Base-by-base conservation (phyloP, 2,797 vertebrate species). In the Centroberyx gerrardi region DNA sequence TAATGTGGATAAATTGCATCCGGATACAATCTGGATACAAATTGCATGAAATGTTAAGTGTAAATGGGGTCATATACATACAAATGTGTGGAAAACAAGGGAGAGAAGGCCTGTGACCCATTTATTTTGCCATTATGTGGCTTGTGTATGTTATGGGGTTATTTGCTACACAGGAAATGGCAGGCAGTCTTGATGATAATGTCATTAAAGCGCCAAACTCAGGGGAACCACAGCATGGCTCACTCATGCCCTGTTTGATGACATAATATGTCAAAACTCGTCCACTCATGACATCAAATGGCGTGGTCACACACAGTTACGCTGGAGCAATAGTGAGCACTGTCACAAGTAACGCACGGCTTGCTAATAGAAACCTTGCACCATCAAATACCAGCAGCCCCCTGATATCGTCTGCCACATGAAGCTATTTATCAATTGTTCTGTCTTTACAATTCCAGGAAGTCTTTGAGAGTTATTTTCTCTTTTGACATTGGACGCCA, bases 91-190 rank as follows among this genome's bases (percentile, higher is more conserved):
- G 40, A 55, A 55, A 70, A 80, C 59, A 68, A 42, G 74, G 55
- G 55, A 60, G 46, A 72, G 64, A 65, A 52, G 54, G 74, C 67
- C 62, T 84, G 29, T 85, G 86, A 89, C 81, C 89, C 85, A 88
- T 92, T 88, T 84, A 71, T 74, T 84, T 68, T 40, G 15, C 74
- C 87, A 78, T 90, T 88, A 91, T 79, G 71, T 54, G 68, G 74
- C 76, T 81, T 82, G 72, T 82, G 62, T 78, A 80, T 68, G 72
- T 85, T 84, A 75, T 27, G 13, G 78, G 74, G 83, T 83, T 83
- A 74, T 80, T 86, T 82, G 68, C 54, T 62, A 73, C 58, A 62
- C 61, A 71, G 36, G 68, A 81, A 74, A 80, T 67, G 68, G 78
- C 72, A 83, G 83, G 85, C 62, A 74, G 71, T 51, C 70, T 72